Evolutionary conservation across 2,888 invertebrate species (phyloP).

Genomic region (Lymantria dispar): DNA sequence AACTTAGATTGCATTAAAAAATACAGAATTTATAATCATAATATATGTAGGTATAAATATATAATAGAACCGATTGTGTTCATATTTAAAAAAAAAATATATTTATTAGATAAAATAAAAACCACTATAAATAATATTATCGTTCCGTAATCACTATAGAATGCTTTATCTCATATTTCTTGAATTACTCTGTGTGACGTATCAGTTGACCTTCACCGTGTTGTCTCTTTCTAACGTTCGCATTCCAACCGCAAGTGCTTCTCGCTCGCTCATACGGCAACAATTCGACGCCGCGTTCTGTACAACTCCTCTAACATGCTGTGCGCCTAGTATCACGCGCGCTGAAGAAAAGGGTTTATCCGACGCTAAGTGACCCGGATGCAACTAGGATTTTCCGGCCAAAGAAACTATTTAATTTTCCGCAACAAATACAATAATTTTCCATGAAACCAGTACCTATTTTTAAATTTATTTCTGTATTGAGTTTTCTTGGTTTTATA

Average conservation of each 20-base stretch:
- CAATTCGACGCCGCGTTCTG: conserved; percentile 40
- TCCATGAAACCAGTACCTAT: conserved; percentile 8
- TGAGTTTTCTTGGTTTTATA: background rate
- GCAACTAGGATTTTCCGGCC: conserved; percentile 75
- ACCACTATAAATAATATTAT: no score
- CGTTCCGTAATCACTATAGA: conserved; percentile 13
- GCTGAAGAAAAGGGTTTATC: conserved; percentile 83
- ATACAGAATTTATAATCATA: no score
- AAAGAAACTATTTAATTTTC: conserved; percentile 55
- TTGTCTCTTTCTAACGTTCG: conserved; percentile 55
- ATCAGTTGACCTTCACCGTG: conserved; percentile 78
- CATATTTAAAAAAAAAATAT: no score
- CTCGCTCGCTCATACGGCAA: conserved; percentile 56
- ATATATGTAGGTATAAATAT: no score
- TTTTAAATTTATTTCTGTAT: background rate
- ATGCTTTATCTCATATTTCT: conserved; percentile 36
- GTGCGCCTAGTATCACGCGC: conserved; percentile 80
- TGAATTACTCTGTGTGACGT: conserved; percentile 55
- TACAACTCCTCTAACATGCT: conserved; percentile 62
- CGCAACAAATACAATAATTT: conserved; percentile 39
- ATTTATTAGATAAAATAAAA: no score
- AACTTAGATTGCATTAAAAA: no score
- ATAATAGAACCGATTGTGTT: no score
- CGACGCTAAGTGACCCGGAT: conserved; percentile 74
- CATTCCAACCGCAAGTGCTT: conserved; percentile 65